A percentile compares a stretch with the other conserved stretches of the same genome.
phyloP scores from a whole-genome alignment of 1,140 invertebrate genomes.

The Drosophila parabipectinata region DNA sequence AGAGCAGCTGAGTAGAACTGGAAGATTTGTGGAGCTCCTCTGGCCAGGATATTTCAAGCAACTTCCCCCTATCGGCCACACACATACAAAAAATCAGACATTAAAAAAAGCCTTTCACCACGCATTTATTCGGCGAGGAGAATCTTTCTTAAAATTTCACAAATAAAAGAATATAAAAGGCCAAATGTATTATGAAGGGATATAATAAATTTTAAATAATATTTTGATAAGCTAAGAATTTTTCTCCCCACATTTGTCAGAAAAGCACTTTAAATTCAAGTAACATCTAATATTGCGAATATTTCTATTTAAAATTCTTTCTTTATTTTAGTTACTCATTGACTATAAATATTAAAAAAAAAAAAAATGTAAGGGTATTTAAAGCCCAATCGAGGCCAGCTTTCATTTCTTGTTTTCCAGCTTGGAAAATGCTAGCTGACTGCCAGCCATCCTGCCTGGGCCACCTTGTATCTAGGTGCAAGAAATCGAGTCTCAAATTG shows the following conservation, averaged over 20 bases:
- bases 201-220: not conserved
- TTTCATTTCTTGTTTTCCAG: slow-evolving; percentile 39
- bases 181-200: not conserved
- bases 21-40: slow-evolving; percentile 54
- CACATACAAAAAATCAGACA: slow-evolving; percentile 1
- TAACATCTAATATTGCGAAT: no score
- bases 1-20: no score
- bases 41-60: slow-evolving; percentile 52
- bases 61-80: slow-evolving; percentile 28
- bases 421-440: slow-evolving; percentile 33
- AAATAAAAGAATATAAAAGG: not conserved
- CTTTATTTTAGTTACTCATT: no score
- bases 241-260: no score
- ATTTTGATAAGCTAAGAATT: no score
- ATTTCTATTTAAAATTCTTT: not conserved
- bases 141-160: not conserved
- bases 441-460: slow-evolving; percentile 10
- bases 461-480: slow-evolving; percentile 58
- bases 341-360: not conserved
- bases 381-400: slow-evolving; percentile 5
- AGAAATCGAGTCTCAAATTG: slow-evolving; percentile 74
- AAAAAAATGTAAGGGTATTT: slow-evolving; percentile 18
- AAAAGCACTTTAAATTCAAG: no score
- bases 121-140: not conserved
- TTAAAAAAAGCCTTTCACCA: slow-evolving; percentile 47